A percentile compares a stretch with the other conserved stretches of the same genome.
Evolutionary conservation across 2,113 vertebrate genomes (phyloP).

Genomic region (Elephantulus edwardii): DNA sequence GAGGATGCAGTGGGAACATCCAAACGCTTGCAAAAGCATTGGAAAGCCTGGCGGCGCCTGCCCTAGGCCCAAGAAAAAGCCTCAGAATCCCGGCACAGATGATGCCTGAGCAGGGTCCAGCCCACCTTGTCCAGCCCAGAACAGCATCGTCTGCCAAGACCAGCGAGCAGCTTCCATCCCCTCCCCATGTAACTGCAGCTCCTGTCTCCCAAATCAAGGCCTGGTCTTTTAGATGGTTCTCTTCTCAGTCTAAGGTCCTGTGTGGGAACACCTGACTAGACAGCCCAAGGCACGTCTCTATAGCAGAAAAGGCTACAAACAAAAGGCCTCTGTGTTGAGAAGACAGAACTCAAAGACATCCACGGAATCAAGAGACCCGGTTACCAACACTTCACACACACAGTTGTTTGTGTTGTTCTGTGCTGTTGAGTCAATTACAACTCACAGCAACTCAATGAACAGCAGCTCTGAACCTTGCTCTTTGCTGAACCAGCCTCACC

Average conservation of each 20-base stretch:
- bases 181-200: not conserved
- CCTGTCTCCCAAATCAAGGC: not conserved
- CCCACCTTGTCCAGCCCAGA: not conserved
- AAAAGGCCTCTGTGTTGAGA: not conserved
- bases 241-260: slow-evolving; percentile 1
- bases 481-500: too few relatives aligned
- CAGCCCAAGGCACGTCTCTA: not conserved
- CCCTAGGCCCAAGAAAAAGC: not conserved
- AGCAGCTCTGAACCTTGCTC: too few relatives aligned
- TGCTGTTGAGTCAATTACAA: too few relatives aligned
- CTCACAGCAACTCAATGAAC: too few relatives aligned
- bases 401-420: too few relatives aligned
- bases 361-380: too few relatives aligned
- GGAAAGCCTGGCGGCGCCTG: not conserved
- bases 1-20: not conserved
- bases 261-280: not conserved
- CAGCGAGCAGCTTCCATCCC: not conserved
- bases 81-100: not conserved
- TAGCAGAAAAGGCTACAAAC: not conserved
- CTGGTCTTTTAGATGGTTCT: not conserved
- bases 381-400: too few relatives aligned
- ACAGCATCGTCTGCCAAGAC: not conserved
- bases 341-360: not conserved
- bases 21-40: not conserved
- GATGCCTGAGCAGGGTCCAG: too few relatives aligned